Conservation (phyloP, 2,113 vertebrate genomes). For the Rhinolophus ferrumequinum region DNA sequence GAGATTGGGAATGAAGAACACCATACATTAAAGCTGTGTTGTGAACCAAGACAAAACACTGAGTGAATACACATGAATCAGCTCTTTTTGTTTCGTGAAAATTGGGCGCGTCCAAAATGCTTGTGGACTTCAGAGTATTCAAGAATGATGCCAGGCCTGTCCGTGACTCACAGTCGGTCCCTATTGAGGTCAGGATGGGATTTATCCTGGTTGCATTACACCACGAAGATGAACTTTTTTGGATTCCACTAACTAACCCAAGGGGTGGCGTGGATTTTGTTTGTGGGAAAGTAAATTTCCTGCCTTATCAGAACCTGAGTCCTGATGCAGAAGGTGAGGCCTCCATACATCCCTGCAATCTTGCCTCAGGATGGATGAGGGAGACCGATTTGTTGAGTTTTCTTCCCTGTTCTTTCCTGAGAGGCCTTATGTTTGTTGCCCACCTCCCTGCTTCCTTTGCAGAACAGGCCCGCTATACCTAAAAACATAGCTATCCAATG, state of each 20-base stretch:
- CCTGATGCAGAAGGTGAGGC: neutral
- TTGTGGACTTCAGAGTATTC: neutral
- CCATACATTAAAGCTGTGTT: neutral
- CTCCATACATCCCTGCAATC: neutral
- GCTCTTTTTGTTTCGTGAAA: slow-evolving; percentile 20
- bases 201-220: neutral
- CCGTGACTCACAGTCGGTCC: neutral
- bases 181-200: neutral
- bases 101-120: neutral
- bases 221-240: neutral
- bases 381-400: neutral
- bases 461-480: neutral
- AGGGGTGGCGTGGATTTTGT: neutral
- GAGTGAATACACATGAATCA: neutral
- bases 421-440: neutral
- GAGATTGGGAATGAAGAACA: neutral
- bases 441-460: neutral
- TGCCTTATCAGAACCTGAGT: neutral
- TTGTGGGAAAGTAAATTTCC: slow-evolving; percentile 42
- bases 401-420: neutral
- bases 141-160: neutral
- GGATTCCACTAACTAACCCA: slow-evolving; percentile 42
- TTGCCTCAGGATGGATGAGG: neutral
- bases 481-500: neutral
- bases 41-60: neutral